A percentile compares a stretch with the other conserved stretches of the same genome.
Conservation (phyloP, 2,113 vertebrate species). For the Pomatorhinus ruficollis region DNA sequence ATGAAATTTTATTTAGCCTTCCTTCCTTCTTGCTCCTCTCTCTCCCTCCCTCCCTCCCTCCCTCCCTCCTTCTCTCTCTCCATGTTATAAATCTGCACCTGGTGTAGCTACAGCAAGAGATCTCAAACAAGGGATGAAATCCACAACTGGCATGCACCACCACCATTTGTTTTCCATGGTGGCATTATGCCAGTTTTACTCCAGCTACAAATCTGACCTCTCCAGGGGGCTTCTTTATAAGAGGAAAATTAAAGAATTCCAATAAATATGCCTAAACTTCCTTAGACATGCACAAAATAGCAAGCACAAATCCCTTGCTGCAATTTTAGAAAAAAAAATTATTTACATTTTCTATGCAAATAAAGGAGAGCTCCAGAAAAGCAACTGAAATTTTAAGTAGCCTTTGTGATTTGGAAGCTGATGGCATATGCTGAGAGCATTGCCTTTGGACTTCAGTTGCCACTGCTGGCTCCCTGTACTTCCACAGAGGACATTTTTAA, state of each 20-base stretch:
- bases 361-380: conserved; percentile 34
- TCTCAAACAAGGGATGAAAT: conserved; percentile 17
- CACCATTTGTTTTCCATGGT: neutral
- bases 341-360: conserved; percentile 53
- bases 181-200: conserved; percentile 8
- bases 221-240: neutral
- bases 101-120: neutral
- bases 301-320: conserved; percentile 30
- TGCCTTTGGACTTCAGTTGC: conserved; percentile 59
- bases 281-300: conserved; percentile 25
- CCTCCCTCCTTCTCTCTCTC: neutral
- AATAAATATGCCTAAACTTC: conserved; percentile 33
- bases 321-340: conserved; percentile 33
- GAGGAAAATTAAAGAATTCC: conserved; percentile 45
- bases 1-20: neutral
- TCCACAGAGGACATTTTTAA: conserved; percentile 42
- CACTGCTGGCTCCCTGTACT: neutral
- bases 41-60: neutral
- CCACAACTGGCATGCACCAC: neutral
- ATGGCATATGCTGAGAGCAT: conserved; percentile 52
- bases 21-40: neutral
- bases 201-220: neutral
- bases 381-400: conserved; percentile 57
- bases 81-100: neutral
- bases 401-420: conserved; percentile 36